Base-by-base conservation (phyloP, 2,888 invertebrate genomes). In the Marasmarcha lunaedactyla region DNA sequence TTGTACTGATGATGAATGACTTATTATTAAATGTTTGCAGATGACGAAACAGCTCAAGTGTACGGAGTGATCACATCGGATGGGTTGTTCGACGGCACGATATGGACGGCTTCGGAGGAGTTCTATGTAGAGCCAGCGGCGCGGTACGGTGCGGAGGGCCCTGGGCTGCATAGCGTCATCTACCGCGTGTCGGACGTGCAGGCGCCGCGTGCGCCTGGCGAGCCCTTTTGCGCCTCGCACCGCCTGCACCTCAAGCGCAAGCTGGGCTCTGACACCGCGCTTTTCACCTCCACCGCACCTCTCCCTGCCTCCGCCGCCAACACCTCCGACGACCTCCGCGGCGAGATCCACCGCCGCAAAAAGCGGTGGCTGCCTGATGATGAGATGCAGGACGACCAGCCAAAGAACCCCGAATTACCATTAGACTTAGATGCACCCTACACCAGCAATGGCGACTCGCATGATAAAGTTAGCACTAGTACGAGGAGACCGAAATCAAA, bases 31-130 rank as follows among this genome's bases (percentile, higher is more conserved):
- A 11, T 30, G 4, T 30, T 86, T 87, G 27, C 86, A 94, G 94
- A 90, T 83, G 94, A 95, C 56, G 92, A 94, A 48, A 86, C 86
- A 37, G 91, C 95, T 10, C 78, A 88, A 49, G 93, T 95, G 39
- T 91, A 93, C 61, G 97, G 96, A 33, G 84, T 96, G 55, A 87
- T 97, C 54, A 95, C 95, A 44, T 86, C 87, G 42, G 92, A 94
- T 44, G 96, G 96, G 42, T 86, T 94, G 42, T 93, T 97, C 71
- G 96, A 97, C 65, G 97, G 96, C 39, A 92, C 92, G 40, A 90
- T 97, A 60, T 87, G 88, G 69, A 92, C 93, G 38, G 81, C 85
- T 42, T 83, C 88, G 38, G 93, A 93, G 57, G 92, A 94, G 57
- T 94, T 89, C 74, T 94, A 93, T 71, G 87, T 96, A 52, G 95